Percentiles rank a stretch among this genome's conserved stretches.
Conservation (phyloP, 1,140 invertebrate genomes). For the Drosophila pachea region DNA sequence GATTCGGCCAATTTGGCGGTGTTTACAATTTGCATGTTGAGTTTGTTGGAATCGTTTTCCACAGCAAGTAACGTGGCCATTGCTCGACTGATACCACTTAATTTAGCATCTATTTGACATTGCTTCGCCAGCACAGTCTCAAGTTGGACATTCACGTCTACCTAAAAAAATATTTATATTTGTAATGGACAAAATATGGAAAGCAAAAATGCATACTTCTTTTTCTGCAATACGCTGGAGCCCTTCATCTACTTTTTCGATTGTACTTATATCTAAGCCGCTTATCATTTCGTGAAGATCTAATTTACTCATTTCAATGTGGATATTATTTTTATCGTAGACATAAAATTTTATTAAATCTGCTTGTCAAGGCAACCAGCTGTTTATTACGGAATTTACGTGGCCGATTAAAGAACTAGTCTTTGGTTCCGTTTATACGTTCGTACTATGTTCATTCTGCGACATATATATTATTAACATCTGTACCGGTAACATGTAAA, state of each 20-base stretch:
- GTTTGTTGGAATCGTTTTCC: slow-evolving; percentile 86
- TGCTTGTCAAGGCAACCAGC: background rate
- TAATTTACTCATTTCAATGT: slow-evolving; percentile 23
- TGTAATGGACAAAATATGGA: background rate
- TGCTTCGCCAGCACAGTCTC: slow-evolving; percentile 81
- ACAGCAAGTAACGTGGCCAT: slow-evolving; percentile 81
- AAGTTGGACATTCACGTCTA: slow-evolving; percentile 80
- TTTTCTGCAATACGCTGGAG: slow-evolving; percentile 52
- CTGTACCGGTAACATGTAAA: background rate
- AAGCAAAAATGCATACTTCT: slow-evolving; percentile 41
- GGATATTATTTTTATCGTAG: background rate
- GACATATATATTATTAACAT: background rate
- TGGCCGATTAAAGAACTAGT: slow-evolving; percentile 21
- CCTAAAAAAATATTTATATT: slow-evolving; percentile 66
- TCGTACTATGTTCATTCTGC: too few relatives aligned
- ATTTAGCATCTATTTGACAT: slow-evolving; percentile 81
- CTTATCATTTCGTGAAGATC: slow-evolving; percentile 16
- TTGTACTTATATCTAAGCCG: slow-evolving; percentile 48
- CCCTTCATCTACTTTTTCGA: slow-evolving; percentile 53
- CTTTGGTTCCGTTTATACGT: background rate
- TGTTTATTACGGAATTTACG: slow-evolving; percentile 38
- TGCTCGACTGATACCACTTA: slow-evolving; percentile 80
- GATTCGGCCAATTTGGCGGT: slow-evolving; percentile 94
- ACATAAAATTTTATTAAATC: slow-evolving; percentile 11
- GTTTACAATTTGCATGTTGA: slow-evolving; percentile 90